Conservation (phyloP, 1,140 invertebrate genomes). For the Magallana gigas region DNA sequence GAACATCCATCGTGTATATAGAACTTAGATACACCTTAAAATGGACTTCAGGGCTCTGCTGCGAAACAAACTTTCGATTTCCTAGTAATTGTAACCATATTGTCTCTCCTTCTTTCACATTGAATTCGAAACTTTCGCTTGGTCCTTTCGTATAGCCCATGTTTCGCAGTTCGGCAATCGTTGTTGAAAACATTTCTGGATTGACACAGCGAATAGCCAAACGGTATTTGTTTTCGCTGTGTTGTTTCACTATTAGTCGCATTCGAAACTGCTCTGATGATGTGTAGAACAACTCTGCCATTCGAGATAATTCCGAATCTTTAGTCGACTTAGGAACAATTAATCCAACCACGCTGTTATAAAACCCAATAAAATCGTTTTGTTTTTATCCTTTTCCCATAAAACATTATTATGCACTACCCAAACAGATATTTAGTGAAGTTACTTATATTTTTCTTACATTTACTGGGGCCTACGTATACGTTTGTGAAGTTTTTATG, state of each 20-base stretch:
- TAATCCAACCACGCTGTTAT: neutral
- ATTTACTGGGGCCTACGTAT: no score
- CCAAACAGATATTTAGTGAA: no score
- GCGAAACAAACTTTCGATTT: neutral
- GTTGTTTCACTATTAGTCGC: neutral
- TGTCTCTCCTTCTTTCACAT: neutral
- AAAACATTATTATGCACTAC: no score
- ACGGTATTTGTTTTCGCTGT: neutral
- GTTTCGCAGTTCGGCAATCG: neutral
- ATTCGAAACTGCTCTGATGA: conserved; percentile 16
- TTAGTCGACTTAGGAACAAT: neutral
- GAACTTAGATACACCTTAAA: neutral
- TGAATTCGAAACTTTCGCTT: neutral
- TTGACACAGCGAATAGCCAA: conserved; percentile 2
- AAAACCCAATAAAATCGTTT: neutral
- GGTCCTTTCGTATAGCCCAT: neutral
- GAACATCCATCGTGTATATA: neutral
- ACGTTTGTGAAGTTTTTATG: no score
- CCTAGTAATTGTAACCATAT: neutral
- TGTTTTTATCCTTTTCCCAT: no score
- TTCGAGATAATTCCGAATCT: neutral
- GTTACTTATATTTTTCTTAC: no score
- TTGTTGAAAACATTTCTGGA: neutral
- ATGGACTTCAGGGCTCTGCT: conserved; percentile 3
- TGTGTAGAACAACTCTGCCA: conserved; percentile 7